Conservation (phyloP, 2,797 vertebrate genomes). For the Falco peregrinus region DNA sequence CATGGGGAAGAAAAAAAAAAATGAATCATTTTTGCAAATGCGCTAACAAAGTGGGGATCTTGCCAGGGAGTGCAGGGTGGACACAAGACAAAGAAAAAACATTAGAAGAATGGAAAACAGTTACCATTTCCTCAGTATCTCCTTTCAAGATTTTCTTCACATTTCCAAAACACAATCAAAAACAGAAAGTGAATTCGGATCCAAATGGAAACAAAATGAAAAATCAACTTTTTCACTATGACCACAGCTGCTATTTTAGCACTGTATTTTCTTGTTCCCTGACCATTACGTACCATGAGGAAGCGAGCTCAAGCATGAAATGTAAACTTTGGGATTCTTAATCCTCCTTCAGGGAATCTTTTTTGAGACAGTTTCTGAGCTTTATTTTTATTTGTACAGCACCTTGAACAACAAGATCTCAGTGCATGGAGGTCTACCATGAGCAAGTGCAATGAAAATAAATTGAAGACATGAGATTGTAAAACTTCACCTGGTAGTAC, state of each 20-base stretch:
- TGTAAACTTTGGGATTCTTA: not conserved
- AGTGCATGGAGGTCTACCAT: not conserved
- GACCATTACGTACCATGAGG: fast-evolving
- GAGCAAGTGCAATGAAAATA: not conserved
- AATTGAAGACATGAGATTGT: not conserved
- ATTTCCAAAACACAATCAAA: not conserved
- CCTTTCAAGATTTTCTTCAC: not conserved
- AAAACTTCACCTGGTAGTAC: not conserved
- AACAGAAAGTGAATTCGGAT: not conserved
- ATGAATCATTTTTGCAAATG: not conserved
- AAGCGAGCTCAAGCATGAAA: not conserved
- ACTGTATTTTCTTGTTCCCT: not conserved
- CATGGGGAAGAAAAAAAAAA: not conserved
- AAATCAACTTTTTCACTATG: not conserved
- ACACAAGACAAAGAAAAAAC: not conserved
- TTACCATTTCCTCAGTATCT: not conserved
- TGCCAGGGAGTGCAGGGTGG: not conserved
- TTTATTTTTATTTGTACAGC: not conserved
- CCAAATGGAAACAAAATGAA: not conserved
- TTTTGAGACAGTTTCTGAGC: not conserved
- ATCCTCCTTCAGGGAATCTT: not conserved
- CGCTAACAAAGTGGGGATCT: not conserved
- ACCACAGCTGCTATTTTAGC: not conserved
- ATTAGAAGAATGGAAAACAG: not conserved
- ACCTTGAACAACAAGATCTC: not conserved